Evolutionary conservation across 2,797 vertebrate species (phyloP).

Genomic region (Propithecus deckenii): DNA sequence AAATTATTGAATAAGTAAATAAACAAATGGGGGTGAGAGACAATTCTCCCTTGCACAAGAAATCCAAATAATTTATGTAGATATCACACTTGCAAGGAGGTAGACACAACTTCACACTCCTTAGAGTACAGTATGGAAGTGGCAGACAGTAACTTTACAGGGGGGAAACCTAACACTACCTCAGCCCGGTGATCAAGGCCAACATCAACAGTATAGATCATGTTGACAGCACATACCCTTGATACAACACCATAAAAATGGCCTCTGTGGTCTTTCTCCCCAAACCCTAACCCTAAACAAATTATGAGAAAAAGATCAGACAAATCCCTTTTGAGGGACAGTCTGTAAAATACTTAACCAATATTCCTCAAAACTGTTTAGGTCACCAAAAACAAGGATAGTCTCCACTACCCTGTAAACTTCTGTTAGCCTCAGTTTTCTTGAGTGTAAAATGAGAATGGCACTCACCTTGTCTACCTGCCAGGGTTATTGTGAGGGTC

Average conservation of each 20-base stretch:
- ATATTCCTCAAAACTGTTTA: background rate
- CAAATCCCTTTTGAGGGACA: accelerated
- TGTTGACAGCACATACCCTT: accelerated
- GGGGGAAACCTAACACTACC: background rate
- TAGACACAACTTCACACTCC: accelerated
- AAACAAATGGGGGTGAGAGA: background rate
- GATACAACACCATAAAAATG: accelerated
- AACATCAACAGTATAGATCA: too few relatives aligned
- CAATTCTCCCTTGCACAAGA: background rate
- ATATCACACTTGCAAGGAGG: too few relatives aligned
- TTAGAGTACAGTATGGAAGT: accelerated
- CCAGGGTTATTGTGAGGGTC: background rate
- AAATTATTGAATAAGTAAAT: background rate
- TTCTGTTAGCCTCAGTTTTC: background rate
- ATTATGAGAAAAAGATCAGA: background rate
- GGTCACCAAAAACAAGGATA: background rate
- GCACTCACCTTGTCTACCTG: accelerated
- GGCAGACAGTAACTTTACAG: accelerated
- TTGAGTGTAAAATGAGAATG: background rate
- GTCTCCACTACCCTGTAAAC: background rate
- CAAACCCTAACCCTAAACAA: background rate
- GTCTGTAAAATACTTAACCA: background rate
- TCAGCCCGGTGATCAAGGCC: background rate
- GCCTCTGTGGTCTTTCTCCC: background rate
- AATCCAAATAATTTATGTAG: background rate